Percentiles rank a stretch among this genome's conserved stretches.
These are phyloP conservation scores for Smutsia temminckii DNA, from an alignment of 2,797 vertebrate species.

Conservation along the genomic window DNA sequence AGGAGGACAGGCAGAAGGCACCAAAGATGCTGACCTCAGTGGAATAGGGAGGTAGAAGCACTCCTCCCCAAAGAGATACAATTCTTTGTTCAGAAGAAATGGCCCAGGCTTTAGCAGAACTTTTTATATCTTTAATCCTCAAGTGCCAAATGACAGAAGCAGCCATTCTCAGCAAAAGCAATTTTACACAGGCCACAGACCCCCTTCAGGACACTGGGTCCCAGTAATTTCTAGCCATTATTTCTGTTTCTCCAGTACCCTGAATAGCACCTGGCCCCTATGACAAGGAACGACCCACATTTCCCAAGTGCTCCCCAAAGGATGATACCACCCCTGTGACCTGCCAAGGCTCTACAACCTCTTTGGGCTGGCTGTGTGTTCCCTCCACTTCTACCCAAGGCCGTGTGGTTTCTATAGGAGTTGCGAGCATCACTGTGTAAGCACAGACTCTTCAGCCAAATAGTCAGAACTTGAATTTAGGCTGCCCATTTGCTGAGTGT, in stretches of 20 bases:
- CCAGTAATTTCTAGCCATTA: background rate
- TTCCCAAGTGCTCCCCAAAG: background rate
- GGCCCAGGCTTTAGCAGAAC: background rate
- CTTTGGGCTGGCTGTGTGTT: background rate
- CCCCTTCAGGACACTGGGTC: too few relatives aligned
- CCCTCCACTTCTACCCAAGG: background rate
- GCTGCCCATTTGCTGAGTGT: rapidly evolving
- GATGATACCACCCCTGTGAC: background rate
- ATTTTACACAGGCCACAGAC: background rate
- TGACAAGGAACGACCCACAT: background rate
- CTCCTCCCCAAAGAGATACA: background rate
- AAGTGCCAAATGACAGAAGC: background rate
- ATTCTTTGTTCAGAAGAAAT: background rate
- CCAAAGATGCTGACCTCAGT: too few relatives aligned
- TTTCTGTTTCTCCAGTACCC: background rate
- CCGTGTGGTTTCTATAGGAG: background rate
- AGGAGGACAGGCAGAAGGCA: background rate
- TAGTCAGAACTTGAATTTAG: background rate
- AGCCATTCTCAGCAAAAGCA: background rate
- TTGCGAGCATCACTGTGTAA: background rate
- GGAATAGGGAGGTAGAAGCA: background rate
- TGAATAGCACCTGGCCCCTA: rapidly evolving
- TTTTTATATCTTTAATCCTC: background rate
- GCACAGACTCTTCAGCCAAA: background rate
- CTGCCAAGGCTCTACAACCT: background rate